Evolutionary conservation across 2,113 vertebrate genomes (phyloP).

Genomic region (Lepus americanus): DNA sequence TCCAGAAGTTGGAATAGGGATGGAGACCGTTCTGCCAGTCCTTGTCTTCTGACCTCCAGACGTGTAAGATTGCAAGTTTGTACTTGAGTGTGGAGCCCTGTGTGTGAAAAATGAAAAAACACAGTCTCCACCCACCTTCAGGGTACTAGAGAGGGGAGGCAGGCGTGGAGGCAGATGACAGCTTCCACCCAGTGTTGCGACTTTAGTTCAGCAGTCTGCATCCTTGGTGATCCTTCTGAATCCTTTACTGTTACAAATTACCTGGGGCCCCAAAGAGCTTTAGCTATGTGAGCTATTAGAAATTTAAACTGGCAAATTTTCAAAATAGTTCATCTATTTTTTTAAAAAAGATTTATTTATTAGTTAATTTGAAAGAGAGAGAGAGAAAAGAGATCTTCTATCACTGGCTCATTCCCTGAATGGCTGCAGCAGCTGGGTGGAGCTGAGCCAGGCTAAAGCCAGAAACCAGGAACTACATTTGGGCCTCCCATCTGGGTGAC

Average conservation of each 20-base stretch:
- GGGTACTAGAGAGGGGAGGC: not conserved
- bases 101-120: not conserved
- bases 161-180: accelerated
- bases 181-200: accelerated
- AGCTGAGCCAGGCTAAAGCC: too few relatives aligned
- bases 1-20: not conserved
- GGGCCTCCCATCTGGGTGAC: too few relatives aligned
- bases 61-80: not conserved
- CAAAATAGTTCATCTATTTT: not conserved
- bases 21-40: not conserved
- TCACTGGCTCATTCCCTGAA: too few relatives aligned
- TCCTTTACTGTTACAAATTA: not conserved
- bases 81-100: not conserved
- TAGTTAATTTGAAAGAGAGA: not conserved
- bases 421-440: too few relatives aligned
- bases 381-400: too few relatives aligned
- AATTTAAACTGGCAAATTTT: not conserved
- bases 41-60: not conserved
- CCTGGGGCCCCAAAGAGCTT: not conserved
- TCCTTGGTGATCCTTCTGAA: not conserved
- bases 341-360: not conserved
- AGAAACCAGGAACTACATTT: too few relatives aligned
- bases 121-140: accelerated
- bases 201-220: accelerated
- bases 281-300: not conserved